Evolutionary conservation across 2,888 invertebrate species (phyloP).

Genomic region (Euzetes globulus): DNA sequence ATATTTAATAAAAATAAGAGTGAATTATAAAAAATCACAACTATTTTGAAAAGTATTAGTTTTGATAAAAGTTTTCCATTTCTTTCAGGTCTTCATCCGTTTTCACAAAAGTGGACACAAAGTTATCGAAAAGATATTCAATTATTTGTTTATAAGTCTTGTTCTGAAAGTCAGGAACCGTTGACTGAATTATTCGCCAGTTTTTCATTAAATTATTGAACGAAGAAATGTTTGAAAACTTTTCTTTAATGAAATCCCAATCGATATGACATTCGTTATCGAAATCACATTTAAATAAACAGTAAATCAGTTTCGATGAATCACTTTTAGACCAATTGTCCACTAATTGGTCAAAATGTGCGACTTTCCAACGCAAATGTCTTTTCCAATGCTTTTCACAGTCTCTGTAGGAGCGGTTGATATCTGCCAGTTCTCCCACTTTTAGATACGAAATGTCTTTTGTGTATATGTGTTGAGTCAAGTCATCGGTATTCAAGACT

Average conservation of each 20-base stretch:
- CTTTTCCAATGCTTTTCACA: background rate
- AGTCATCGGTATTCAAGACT: background rate
- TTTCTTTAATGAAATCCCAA: constrained; percentile 9
- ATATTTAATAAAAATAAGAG: too few species aligned
- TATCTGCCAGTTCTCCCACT: background rate
- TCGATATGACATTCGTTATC: background rate
- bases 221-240: background rate
- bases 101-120: background rate
- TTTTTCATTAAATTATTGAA: constrained; percentile 11
- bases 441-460: background rate
- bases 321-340: background rate
- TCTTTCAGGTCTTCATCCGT: background rate
- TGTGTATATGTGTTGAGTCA: background rate
- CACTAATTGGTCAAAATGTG: background rate
- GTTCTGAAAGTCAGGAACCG: background rate
- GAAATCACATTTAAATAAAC: constrained; percentile 4
- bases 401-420: background rate
- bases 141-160: background rate
- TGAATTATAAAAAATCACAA: too few species aligned
- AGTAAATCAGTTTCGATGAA: constrained; percentile 8
- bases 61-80: background rate
- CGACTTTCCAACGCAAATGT: background rate
- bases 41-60: background rate
- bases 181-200: constrained; percentile 11
- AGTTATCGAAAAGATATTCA: background rate